Percentiles rank a stretch among this genome's conserved stretches.
These are phyloP conservation scores for Cololabis saira DNA, from an alignment of 2,113 vertebrate species.

Conservation along the genomic window DNA sequence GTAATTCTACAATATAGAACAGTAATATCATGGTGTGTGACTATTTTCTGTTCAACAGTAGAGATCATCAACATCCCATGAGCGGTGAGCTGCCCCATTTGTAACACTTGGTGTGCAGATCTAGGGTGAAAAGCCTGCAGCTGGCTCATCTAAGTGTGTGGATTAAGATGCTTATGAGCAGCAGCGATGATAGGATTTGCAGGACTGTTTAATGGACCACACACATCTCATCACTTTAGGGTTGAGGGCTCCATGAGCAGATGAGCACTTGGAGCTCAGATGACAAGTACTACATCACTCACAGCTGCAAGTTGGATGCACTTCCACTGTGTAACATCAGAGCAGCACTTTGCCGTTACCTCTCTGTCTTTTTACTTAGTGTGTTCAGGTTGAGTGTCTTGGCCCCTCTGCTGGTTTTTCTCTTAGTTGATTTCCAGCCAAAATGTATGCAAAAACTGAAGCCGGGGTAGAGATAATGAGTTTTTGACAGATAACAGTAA, in stretches of 20 bases:
- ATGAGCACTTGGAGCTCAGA: conserved; percentile 43
- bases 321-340: conserved; percentile 15
- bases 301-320: conserved; percentile 8
- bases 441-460: not conserved
- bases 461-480: not conserved
- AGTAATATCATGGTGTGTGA: no score
- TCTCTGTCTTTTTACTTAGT: conserved; percentile 15
- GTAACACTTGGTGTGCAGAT: not conserved
- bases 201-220: conserved; percentile 58
- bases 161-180: conserved; percentile 58
- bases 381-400: not conserved
- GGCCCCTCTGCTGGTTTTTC: not conserved
- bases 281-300: conserved; percentile 49
- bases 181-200: conserved; percentile 64
- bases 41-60: no score
- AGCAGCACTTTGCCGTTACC: conserved; percentile 6
- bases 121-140: conserved; percentile 57
- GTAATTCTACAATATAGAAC: no score
- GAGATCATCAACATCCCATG: not conserved
- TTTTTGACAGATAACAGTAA: not conserved
- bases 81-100: not conserved
- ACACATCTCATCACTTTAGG: conserved; percentile 53
- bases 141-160: conserved; percentile 40
- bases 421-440: not conserved
- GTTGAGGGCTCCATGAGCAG: conserved; percentile 26